phyloP scores from a whole-genome alignment of 2,888 invertebrate genomes.

The Hyles lineata region DNA sequence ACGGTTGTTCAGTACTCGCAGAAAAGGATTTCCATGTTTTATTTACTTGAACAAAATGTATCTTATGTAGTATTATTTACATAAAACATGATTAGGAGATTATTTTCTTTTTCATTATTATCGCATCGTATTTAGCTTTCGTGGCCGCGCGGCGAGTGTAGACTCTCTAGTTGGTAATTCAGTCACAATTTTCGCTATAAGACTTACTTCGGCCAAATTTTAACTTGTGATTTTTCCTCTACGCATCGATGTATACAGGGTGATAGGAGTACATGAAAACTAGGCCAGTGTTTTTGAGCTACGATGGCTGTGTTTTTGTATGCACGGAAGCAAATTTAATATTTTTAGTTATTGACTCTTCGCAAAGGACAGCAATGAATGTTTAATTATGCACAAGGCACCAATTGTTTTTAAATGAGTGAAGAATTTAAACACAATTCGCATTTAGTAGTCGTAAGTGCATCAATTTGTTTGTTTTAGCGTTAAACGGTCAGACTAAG shows the following conservation, averaged over 20 bases:
- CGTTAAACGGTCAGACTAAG: neutral
- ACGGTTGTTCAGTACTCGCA: conserved; percentile 57
- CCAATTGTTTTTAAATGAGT: neutral
- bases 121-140: conserved; percentile 46
- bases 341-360: neutral
- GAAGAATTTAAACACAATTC: neutral
- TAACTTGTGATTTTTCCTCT: conserved; percentile 31
- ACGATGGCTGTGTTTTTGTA: neutral
- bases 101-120: conserved; percentile 48
- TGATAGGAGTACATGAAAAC: conserved; percentile 14
- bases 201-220: conserved; percentile 47
- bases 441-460: neutral
- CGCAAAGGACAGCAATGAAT: neutral
- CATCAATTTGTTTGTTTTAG: neutral
- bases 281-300: conserved; percentile 16
- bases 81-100: conserved; percentile 48
- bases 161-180: conserved; percentile 41
- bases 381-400: neutral
- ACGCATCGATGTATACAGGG: conserved; percentile 19
- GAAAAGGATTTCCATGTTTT: conserved; percentile 55
- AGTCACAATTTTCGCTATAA: conserved; percentile 45
- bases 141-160: conserved; percentile 27
- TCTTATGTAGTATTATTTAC: conserved; percentile 53
- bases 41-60: conserved; percentile 63
- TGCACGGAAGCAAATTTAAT: neutral